phyloP scores from a whole-genome alignment of 2,888 invertebrate genomes.

The Drosophila koepferae region DNA sequence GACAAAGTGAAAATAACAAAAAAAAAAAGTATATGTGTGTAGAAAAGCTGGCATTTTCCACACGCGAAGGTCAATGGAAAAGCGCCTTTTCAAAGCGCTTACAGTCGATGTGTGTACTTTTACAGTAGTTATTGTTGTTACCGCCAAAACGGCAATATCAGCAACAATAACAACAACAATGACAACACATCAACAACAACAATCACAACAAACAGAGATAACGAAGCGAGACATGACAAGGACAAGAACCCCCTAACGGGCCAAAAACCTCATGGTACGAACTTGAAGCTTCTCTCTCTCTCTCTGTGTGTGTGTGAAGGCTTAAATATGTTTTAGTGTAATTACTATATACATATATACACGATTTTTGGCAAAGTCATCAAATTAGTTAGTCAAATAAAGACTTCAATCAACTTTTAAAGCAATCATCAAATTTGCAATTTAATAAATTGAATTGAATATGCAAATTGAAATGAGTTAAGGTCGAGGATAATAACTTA shows the following conservation, averaged over 20 bases:
- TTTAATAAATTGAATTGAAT: not conserved
- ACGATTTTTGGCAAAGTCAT: not conserved
- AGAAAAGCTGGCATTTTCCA: constrained; percentile 42
- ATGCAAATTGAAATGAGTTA: too few species aligned
- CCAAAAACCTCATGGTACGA: constrained; percentile 14
- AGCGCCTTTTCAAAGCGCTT: constrained; percentile 67
- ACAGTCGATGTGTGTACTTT: constrained; percentile 48
- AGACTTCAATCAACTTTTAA: not conserved
- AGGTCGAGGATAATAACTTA: not conserved
- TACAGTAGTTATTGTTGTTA: constrained; percentile 46
- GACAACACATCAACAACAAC: constrained; percentile 23
- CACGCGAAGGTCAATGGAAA: constrained; percentile 78
- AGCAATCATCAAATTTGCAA: not conserved
- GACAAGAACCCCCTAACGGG: constrained; percentile 57
- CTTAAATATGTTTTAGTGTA: constrained; percentile 34
- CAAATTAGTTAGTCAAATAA: not conserved
- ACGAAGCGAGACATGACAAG: constrained; percentile 68
- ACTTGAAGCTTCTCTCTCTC: constrained; percentile 16
- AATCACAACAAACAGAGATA: constrained; percentile 53
- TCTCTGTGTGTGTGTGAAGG: constrained; percentile 22
- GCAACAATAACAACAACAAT: constrained; percentile 41
- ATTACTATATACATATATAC: constrained; percentile 26
- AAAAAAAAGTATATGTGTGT: constrained; percentile 4
- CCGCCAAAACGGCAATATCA: constrained; percentile 43
- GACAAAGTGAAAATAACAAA: constrained; percentile 19